Percentiles rank a stretch among this genome's conserved stretches.
Evolutionary conservation across 1,140 invertebrate genomes (phyloP).

Genomic region (Leptinotarsa defecta): DNA sequence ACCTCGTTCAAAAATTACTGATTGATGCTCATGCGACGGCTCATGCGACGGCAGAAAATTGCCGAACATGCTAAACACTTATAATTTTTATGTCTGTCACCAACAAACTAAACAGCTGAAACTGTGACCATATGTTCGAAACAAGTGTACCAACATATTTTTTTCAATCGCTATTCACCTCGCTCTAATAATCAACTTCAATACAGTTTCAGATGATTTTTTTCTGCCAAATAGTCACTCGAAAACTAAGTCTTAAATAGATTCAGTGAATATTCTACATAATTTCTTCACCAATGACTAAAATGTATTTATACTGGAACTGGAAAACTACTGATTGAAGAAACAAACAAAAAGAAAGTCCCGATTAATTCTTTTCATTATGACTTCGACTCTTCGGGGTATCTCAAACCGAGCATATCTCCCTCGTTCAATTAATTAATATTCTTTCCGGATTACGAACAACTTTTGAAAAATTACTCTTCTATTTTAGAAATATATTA

Average conservation of each 20-base stretch:
- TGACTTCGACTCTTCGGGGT: neutral
- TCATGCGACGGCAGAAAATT: no score
- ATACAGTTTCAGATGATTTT: neutral
- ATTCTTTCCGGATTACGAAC: conserved; percentile 1
- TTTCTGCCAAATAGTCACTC: neutral
- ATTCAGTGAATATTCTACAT: no score
- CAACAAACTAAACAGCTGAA: no score
- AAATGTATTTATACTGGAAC: neutral
- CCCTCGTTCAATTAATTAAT: conserved; percentile 13
- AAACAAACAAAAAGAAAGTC: neutral
- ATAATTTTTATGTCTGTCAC: no score
- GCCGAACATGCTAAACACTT: no score
- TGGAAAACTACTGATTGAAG: neutral
- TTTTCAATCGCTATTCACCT: no score
- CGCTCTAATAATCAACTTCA: neutral
- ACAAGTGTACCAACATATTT: no score
- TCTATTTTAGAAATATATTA: conserved; percentile 19
- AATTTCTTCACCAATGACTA: no score
- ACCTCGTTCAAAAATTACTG: no score
- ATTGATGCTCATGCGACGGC: no score
- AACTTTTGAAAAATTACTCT: conserved; percentile 18
- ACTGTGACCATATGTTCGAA: no score
- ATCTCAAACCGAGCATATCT: conserved; percentile 3
- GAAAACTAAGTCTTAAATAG: no score
- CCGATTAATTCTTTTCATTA: neutral